Evolutionary conservation across 2,888 invertebrate species (phyloP).

Genomic region (Eupithecia subumbrata): DNA sequence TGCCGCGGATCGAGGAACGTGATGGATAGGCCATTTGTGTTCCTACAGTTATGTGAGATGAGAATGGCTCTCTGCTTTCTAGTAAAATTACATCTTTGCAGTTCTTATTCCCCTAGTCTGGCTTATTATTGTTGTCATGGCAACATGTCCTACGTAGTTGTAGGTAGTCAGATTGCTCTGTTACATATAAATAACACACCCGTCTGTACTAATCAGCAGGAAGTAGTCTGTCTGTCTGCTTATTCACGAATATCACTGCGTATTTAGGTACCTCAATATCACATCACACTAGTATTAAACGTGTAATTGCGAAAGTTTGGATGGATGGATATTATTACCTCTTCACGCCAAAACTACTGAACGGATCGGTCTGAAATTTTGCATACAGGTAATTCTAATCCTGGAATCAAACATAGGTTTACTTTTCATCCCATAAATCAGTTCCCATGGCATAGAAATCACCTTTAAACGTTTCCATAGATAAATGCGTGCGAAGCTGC

Average conservation of each 20-base stretch:
- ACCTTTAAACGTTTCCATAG: too few species aligned
- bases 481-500: too few species aligned
- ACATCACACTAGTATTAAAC: too few species aligned
- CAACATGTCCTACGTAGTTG: background rate
- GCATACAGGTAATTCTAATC: too few species aligned
- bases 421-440: too few species aligned
- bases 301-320: too few species aligned
- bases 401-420: too few species aligned
- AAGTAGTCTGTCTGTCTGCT: too few species aligned
- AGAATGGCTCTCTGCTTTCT: background rate
- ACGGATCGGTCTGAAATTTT: too few species aligned
- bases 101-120: background rate
- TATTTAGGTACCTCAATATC: background rate
- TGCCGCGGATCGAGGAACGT: constrained; percentile 7
- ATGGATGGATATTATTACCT: too few species aligned
- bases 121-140: background rate
- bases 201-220: background rate
- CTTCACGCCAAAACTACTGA: too few species aligned
- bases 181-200: background rate
- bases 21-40: constrained; percentile 8
- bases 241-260: background rate
- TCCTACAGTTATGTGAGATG: background rate
- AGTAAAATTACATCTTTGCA: background rate
- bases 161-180: background rate
- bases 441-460: too few species aligned